Base-by-base conservation (phyloP, 2,888 invertebrate species). In the Heteromyza rotundicornis region DNA sequence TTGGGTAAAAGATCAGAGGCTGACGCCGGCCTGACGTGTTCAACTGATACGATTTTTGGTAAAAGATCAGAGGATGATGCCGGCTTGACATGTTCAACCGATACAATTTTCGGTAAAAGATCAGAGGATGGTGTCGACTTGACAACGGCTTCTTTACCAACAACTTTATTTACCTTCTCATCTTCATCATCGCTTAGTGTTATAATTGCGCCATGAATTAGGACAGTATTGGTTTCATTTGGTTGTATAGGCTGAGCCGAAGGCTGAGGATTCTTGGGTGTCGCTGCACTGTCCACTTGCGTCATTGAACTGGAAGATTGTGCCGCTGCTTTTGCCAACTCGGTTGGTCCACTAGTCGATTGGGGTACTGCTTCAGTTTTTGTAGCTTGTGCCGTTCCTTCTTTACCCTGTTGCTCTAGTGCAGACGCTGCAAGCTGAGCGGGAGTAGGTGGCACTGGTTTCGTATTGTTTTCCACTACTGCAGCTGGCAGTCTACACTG, bases 181-280 rank as follows among this genome's bases (percentile, higher is more conserved):
- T 20, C 32, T 1, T 57, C 50, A 32, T 57, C 50, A 24, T 57
- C 57, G 8, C 57, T 57, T 8, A 57, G 27, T 17, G 19, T 14
- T 36, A 49, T 23, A 17, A 3, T 17, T 12, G 10, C 20, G 16
- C 2, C 40, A 20, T 3, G 17, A 12, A 20, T 12, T 22, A 17
- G 50, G 7, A n/a, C n/a, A 14, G 40, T 7, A 40, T 8, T 8
- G 10, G 7, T 40, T n/a, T 3, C 40, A 40, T 7, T 40, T 14
- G 7, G 12, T 32, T 5, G 32, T 12, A 32, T 32, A 32, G 32
- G 32, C 32, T 5, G 12, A 12, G 32, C 12, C n/a, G n/a, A 32
- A 32, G 5, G 32, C 12, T 32, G 32, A 12, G 12, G 7, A 5
- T 40, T 40, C 16, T 40, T 14, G 40, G n/a, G n/a, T n/a, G 3